Conservation (phyloP, 2,113 vertebrate genomes). For the Mixornis gularis region DNA sequence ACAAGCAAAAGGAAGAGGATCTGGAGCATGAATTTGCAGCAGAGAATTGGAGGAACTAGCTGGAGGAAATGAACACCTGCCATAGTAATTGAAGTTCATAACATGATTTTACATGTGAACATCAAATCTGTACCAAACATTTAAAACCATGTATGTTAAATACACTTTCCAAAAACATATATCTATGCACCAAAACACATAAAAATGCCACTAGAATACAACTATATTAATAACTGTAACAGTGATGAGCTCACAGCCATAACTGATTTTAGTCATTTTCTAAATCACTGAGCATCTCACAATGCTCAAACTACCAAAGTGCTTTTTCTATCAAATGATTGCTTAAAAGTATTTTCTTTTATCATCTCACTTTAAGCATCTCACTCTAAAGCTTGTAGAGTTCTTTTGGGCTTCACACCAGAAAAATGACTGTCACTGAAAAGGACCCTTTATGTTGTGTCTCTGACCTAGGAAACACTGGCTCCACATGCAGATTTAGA, state of each 20-base stretch:
- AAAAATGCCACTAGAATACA: neutral
- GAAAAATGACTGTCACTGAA: neutral
- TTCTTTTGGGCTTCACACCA: neutral
- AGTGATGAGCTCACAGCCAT: neutral
- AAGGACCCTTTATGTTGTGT: neutral
- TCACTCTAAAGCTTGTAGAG: neutral
- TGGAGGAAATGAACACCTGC: conserved; percentile 20
- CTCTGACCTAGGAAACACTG: neutral
- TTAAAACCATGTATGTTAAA: neutral
- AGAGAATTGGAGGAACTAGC: conserved; percentile 53
- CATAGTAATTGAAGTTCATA: neutral
- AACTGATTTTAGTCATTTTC: neutral
- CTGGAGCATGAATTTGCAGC: neutral
- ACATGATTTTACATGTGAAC: neutral
- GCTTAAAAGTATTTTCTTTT: neutral
- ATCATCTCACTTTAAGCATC: too few relatives aligned
- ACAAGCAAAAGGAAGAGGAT: neutral
- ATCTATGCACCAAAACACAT: neutral
- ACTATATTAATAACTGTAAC: neutral
- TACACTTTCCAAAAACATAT: neutral
- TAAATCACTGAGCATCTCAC: neutral
- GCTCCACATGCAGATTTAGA: neutral
- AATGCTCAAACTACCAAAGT: neutral
- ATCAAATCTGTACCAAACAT: neutral
- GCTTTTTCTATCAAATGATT: neutral